phyloP scores from a whole-genome alignment of 1,140 invertebrate genomes.

The Bombus waltoni region DNA sequence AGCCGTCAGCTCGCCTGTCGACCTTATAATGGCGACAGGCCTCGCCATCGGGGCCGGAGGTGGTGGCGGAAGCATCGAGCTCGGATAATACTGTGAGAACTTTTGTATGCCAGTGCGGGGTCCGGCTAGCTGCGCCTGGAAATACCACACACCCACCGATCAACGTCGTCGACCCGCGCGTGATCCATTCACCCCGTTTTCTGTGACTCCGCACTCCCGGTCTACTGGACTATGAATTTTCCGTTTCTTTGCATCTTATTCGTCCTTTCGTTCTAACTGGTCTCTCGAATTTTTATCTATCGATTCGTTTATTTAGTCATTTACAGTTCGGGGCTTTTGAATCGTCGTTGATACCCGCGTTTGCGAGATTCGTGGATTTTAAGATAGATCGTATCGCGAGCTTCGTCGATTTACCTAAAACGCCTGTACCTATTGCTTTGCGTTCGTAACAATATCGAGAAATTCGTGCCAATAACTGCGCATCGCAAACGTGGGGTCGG shows the following conservation, averaged over 20 bases:
- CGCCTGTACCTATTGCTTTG: too few species aligned
- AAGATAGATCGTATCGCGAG: too few species aligned
- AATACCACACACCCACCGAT: conserved; percentile 80
- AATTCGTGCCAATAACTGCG: too few species aligned
- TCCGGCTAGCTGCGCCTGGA: conserved; percentile 84
- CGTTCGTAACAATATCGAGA: too few species aligned
- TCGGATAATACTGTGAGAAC: conserved; percentile 93
- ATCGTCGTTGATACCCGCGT: too few species aligned
- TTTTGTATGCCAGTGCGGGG: conserved; percentile 86
- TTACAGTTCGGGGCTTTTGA: too few species aligned
- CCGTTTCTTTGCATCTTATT: neutral
- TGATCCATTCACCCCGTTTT: conserved; percentile 69
- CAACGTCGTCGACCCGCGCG: conserved; percentile 75
- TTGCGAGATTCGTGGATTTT: too few species aligned
- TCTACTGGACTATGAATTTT: too few species aligned
- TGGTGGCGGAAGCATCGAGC: conserved; percentile 96
- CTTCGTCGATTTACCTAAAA: too few species aligned
- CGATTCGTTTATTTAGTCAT: too few species aligned
- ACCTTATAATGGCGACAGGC: conserved; percentile 96
- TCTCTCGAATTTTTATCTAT: too few species aligned
- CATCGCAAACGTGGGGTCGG: too few species aligned
- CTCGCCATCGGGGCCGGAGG: conserved; percentile 97
- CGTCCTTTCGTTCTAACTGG: neutral
- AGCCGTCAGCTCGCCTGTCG: conserved; percentile 86
- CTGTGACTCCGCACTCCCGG: neutral